Percentiles rank a stretch among this genome's conserved stretches.
Evolutionary conservation across 2,113 vertebrate genomes (phyloP).

Genomic region (Ibidorhyncha struthersii): DNA sequence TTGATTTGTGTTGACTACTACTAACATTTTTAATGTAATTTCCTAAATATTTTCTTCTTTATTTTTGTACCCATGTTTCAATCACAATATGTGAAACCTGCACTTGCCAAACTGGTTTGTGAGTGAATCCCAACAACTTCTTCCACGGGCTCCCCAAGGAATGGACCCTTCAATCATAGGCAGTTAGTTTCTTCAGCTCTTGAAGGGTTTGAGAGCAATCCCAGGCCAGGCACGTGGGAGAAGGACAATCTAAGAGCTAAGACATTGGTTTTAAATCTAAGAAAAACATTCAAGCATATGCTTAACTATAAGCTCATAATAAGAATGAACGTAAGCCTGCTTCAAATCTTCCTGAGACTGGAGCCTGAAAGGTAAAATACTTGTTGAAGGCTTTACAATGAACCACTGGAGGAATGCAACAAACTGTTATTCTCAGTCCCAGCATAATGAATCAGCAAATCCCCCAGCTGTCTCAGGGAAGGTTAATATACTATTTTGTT

Average conservation of each 20-base stretch:
- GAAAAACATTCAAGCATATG: neutral
- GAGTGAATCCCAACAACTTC: neutral
- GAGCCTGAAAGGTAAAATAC: neutral
- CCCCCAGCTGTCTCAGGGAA: neutral
- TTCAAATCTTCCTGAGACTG: neutral
- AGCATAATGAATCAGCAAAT: neutral
- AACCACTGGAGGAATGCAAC: neutral
- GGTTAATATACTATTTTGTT: neutral
- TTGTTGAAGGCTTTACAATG: neutral
- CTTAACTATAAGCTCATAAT: neutral
- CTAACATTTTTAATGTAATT: neutral
- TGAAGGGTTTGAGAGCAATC: neutral
- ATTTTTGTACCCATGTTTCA: neutral
- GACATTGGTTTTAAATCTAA: neutral
- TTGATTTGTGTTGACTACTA: neutral
- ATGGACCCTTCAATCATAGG: neutral
- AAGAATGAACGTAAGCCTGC: neutral
- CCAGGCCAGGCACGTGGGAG: neutral
- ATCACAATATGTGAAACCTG: neutral
- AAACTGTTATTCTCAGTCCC: neutral
- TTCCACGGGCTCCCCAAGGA: neutral
- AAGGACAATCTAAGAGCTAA: neutral
- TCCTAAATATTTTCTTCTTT: neutral
- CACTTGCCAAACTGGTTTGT: neutral
- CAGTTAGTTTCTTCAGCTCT: neutral